Percentiles rank a stretch among this genome's conserved stretches.
phyloP scores from a whole-genome alignment of 2,888 invertebrate genomes.

The Arge pagana region DNA sequence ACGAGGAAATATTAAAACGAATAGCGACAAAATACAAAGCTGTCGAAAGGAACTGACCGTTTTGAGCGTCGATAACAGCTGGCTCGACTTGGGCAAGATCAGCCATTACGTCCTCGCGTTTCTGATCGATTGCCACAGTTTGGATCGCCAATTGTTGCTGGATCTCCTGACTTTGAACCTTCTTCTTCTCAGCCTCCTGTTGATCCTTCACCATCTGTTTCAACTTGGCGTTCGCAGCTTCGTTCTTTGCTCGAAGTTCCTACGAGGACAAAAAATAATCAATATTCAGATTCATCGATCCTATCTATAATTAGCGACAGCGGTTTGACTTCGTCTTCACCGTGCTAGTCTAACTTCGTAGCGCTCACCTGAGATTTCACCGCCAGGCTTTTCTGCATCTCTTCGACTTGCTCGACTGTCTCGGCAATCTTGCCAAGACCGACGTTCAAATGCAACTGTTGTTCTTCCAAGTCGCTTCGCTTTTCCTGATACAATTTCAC shows the following conservation, averaged over 20 bases:
- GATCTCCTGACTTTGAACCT: slow-evolving; percentile 96
- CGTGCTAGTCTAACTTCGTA: slow-evolving; percentile 1
- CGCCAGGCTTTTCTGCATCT: slow-evolving; percentile 98
- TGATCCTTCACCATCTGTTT: slow-evolving; percentile 99
- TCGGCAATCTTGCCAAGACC: slow-evolving; percentile 98
- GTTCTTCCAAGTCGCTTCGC: slow-evolving; percentile 96
- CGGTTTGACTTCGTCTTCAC: slow-evolving; percentile 1
- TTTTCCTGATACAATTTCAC: slow-evolving; percentile 98
- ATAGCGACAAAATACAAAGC: slow-evolving; percentile 12
- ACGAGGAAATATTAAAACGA: not conserved
- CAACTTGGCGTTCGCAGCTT: slow-evolving; percentile 98
- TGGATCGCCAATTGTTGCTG: slow-evolving; percentile 83
- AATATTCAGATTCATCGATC: not conserved
- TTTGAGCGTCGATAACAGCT: slow-evolving; percentile 98
- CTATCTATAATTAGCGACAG: not conserved
- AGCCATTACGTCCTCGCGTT: slow-evolving; percentile 91
- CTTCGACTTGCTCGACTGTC: slow-evolving; percentile 98
- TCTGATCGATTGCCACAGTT: slow-evolving; percentile 91
- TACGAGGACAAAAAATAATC: slow-evolving; percentile 42
- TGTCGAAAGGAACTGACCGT: slow-evolving; percentile 66
- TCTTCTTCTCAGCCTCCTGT: slow-evolving; percentile 98
- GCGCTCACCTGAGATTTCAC: slow-evolving; percentile 84
- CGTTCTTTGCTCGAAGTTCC: slow-evolving; percentile 95
- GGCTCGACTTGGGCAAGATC: slow-evolving; percentile 98
- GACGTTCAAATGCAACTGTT: slow-evolving; percentile 97